phyloP scores from a whole-genome alignment of 2,888 invertebrate species.

The Parnassius glacialis region DNA sequence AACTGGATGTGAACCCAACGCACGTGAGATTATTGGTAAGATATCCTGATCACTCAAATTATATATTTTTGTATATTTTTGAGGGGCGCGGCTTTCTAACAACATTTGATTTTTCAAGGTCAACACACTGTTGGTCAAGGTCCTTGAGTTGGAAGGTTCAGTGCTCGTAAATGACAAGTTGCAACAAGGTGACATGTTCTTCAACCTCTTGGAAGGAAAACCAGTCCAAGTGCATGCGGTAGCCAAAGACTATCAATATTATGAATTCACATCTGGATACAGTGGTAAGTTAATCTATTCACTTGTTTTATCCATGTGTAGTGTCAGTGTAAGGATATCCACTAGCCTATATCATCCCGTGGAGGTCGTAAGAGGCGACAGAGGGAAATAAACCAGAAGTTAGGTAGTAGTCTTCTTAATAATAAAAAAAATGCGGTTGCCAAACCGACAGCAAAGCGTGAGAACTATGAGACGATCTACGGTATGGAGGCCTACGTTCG shows the following conservation, averaged over 20 bases:
- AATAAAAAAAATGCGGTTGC: too few relatives aligned
- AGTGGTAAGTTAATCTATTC: slow-evolving; percentile 67
- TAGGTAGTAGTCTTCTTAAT: too few relatives aligned
- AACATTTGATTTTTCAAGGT: slow-evolving; percentile 39
- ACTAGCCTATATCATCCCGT: too few relatives aligned
- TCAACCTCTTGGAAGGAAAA: slow-evolving; percentile 75
- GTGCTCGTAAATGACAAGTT: slow-evolving; percentile 69
- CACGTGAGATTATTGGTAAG: slow-evolving; percentile 64
- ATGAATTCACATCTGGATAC: slow-evolving; percentile 75
- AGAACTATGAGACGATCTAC: too few relatives aligned
- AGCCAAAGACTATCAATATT: slow-evolving; percentile 79
- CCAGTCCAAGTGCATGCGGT: slow-evolving; percentile 71
- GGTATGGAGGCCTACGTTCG: too few relatives aligned
- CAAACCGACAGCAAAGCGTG: too few relatives aligned
- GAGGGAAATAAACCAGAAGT: too few relatives aligned
- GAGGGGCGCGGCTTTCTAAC: not conserved
- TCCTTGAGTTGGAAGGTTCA: slow-evolving; percentile 75
- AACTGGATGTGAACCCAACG: slow-evolving; percentile 59
- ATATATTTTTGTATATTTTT: too few relatives aligned
- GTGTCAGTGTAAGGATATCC: too few relatives aligned
- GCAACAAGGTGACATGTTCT: slow-evolving; percentile 74
- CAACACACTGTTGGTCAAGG: slow-evolving; percentile 72
- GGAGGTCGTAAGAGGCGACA: too few relatives aligned
- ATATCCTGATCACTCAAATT: slow-evolving; percentile 18
- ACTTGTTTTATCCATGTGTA: not conserved